Conservation (phyloP, 2,113 vertebrate genomes). For the Muntiacus muntjak region DNA sequence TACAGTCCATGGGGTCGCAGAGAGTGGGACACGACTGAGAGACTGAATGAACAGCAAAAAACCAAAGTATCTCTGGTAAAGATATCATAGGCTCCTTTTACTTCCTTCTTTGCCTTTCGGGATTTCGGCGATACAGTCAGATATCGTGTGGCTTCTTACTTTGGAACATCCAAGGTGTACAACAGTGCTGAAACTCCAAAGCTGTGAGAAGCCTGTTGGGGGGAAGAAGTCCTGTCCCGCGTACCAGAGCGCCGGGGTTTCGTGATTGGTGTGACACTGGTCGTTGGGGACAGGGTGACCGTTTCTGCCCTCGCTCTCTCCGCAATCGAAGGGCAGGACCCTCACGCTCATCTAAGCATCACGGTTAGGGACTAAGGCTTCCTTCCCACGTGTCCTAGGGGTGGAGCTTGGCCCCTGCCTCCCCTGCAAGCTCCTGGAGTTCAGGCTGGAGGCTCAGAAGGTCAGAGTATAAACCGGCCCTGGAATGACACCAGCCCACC, state of each 20-base stretch:
- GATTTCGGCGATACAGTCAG: background rate
- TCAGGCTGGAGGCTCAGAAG: too few relatives aligned
- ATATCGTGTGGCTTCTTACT: background rate
- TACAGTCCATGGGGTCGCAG: background rate
- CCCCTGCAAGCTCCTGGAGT: background rate
- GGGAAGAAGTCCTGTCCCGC: background rate
- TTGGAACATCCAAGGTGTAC: background rate
- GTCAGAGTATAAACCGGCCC: rapidly evolving
- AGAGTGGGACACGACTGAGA: rapidly evolving
- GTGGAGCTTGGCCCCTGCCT: rapidly evolving
- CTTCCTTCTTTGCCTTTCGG: background rate
- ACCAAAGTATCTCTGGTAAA: background rate
- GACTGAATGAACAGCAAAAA: too few relatives aligned
- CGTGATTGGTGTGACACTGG: rapidly evolving
- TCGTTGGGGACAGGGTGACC: rapidly evolving
- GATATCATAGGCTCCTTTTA: background rate
- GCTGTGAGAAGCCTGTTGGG: background rate
- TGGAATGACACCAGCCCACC: rapidly evolving
- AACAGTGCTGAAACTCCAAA: background rate
- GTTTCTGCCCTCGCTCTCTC: background rate
- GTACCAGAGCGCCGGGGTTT: rapidly evolving
- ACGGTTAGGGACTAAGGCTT: background rate
- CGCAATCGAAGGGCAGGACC: background rate
- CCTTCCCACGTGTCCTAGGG: rapidly evolving
- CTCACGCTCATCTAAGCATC: background rate